A percentile compares a stretch with the other conserved stretches of the same genome.
phyloP scores from a whole-genome alignment of 2,797 vertebrate species.

The Lagocephalus sceleratus region DNA sequence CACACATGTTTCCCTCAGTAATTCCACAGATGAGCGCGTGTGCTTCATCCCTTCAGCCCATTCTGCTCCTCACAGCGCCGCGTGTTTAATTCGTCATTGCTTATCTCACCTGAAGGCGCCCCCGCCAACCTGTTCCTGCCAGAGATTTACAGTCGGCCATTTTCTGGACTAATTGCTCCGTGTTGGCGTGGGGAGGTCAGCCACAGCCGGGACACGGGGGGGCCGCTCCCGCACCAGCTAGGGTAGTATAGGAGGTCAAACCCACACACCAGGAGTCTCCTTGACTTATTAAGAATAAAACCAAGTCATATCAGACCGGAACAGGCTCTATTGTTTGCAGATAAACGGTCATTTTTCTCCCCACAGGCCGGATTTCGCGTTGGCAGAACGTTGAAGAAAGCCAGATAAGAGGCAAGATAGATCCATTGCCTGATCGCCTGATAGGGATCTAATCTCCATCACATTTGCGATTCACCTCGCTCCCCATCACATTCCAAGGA shows the following conservation, averaged over 20 bases:
- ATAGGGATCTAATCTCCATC: conserved; percentile 67
- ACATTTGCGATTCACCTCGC: too few species aligned
- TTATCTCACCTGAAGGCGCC: conserved; percentile 60
- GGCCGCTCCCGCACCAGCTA: conserved; percentile 47
- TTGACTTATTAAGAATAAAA: conserved; percentile 38
- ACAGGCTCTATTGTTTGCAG: conserved; percentile 30
- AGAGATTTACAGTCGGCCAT: conserved; percentile 74
- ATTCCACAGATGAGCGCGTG: conserved; percentile 29
- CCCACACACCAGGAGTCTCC: conserved; percentile 46
- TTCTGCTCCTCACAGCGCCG: conserved; percentile 55
- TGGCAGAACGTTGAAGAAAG: conserved; percentile 49
- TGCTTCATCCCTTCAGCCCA: conserved; percentile 24
- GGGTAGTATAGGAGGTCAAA: conserved; percentile 10
- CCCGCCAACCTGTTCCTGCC: conserved; percentile 61
- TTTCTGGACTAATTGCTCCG: conserved; percentile 74
- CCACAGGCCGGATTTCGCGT: neutral
- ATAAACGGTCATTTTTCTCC: conserved; percentile 43
- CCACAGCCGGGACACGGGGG: conserved; percentile 35
- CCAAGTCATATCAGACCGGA: conserved; percentile 28
- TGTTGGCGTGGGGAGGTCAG: conserved; percentile 62
- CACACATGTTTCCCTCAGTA: neutral
- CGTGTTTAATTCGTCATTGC: conserved; percentile 68
- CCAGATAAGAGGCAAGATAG: conserved; percentile 48
- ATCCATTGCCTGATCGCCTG: conserved; percentile 30
- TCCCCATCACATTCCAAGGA: conserved; percentile 46